Evolutionary conservation across 2,797 vertebrate species (phyloP).

Genomic region (Scolopax rusticola): DNA sequence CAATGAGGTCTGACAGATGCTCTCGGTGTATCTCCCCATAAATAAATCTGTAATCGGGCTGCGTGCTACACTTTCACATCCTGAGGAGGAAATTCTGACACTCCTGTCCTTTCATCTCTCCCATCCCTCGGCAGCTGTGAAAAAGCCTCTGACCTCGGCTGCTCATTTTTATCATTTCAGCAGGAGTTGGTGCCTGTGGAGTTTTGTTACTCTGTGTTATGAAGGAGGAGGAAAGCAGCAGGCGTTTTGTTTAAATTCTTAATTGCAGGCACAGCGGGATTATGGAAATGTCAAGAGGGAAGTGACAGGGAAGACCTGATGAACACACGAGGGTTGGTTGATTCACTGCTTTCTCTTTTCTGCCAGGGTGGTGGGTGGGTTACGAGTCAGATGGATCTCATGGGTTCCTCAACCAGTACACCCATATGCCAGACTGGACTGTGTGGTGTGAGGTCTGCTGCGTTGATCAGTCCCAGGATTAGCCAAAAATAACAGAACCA

Average conservation of each 20-base stretch:
- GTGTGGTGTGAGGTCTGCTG: neutral
- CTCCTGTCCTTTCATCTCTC: conserved; percentile 54
- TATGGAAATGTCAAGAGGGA: conserved; percentile 69
- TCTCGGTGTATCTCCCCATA: conserved; percentile 43
- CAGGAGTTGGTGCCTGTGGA: conserved; percentile 31
- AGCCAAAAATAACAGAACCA: neutral
- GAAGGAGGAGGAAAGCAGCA: conserved; percentile 53
- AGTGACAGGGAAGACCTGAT: conserved; percentile 51
- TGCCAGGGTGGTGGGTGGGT: neutral
- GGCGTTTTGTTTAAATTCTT: conserved; percentile 66
- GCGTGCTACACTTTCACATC: conserved; percentile 21
- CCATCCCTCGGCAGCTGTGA: conserved; percentile 36
- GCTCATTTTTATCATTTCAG: conserved; percentile 20
- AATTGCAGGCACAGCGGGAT: conserved; percentile 62
- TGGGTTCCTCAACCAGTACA: neutral
- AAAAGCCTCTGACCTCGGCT: conserved; percentile 29
- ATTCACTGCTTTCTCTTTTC: neutral
- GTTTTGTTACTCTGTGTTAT: neutral
- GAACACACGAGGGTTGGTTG: neutral
- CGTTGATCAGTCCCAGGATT: neutral
- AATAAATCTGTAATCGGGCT: conserved; percentile 6
- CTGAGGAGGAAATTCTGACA: conserved; percentile 42
- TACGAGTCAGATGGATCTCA: fast-evolving
- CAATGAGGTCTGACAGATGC: conserved; percentile 33
- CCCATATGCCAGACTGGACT: neutral